Evolutionary conservation across 2,113 vertebrate genomes (phyloP).

Genomic region (Hyperopisus bebe): DNA sequence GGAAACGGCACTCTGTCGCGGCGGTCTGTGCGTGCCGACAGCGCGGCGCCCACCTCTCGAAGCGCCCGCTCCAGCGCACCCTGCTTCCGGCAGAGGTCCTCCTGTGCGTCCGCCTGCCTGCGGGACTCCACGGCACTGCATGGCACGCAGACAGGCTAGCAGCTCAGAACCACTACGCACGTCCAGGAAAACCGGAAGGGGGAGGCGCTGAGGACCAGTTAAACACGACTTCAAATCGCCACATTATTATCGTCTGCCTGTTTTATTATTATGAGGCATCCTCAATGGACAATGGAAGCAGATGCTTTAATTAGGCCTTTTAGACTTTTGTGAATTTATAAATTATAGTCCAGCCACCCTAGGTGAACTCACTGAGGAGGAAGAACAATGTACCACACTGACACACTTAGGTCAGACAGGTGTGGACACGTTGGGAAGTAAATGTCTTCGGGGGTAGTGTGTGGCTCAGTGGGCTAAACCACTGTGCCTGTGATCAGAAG

Average conservation of each 20-base stretch:
- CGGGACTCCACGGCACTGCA: slow-evolving; percentile 60
- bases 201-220: neutral
- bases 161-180: neutral
- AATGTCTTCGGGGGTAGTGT: neutral
- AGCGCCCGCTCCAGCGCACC: slow-evolving; percentile 48
- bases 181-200: neutral
- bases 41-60: slow-evolving; percentile 48
- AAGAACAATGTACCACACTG: neutral
- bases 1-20: slow-evolving; percentile 39
- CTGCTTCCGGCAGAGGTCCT: slow-evolving; percentile 59
- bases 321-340: neutral
- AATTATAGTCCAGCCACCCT: neutral
- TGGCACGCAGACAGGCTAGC: slow-evolving; percentile 18
- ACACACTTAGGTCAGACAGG: neutral
- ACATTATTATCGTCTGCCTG: neutral
- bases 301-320: neutral
- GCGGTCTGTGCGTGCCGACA: slow-evolving; percentile 47
- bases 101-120: slow-evolving; percentile 56
- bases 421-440: neutral
- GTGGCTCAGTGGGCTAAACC: no score
- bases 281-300: neutral
- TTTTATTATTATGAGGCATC: neutral
- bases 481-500: no score
- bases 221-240: neutral
- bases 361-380: neutral